Evolutionary conservation across 2,113 vertebrate genomes (phyloP).

Genomic region (Bungarus multicinctus): DNA sequence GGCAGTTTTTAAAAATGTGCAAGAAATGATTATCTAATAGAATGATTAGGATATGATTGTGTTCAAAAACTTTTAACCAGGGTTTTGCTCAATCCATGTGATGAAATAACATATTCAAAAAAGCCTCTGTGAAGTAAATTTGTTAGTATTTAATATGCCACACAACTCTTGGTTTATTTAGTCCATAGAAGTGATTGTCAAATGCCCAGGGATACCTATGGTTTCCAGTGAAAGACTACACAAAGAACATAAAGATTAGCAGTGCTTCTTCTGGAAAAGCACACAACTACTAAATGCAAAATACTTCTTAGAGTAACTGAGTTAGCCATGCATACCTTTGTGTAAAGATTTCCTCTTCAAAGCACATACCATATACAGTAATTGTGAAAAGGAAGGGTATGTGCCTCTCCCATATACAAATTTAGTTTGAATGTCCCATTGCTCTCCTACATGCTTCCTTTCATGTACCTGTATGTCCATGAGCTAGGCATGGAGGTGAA

Average conservation of each 20-base stretch:
- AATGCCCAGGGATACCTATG: neutral
- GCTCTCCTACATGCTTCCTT: neutral
- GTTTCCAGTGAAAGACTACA: neutral
- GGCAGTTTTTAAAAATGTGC: no score
- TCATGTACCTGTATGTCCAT: neutral
- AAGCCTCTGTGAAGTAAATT: neutral
- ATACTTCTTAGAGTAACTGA: no score
- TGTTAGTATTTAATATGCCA: neutral
- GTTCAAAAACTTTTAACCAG: neutral
- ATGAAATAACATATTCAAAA: neutral
- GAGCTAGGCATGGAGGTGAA: neutral
- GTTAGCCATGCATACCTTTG: neutral
- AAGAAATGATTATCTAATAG: no score
- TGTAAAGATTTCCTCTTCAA: neutral
- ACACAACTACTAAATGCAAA: neutral
- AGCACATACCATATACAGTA: neutral
- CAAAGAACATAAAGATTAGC: neutral
- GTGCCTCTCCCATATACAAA: neutral
- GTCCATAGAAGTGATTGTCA: neutral
- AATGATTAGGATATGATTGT: no score
- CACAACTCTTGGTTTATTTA: neutral
- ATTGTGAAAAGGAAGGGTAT: neutral
- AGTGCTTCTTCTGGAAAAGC: neutral
- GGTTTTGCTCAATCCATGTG: neutral
- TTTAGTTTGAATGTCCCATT: neutral